phyloP scores from a whole-genome alignment of 2,888 invertebrate species.

The Noctua pronuba region DNA sequence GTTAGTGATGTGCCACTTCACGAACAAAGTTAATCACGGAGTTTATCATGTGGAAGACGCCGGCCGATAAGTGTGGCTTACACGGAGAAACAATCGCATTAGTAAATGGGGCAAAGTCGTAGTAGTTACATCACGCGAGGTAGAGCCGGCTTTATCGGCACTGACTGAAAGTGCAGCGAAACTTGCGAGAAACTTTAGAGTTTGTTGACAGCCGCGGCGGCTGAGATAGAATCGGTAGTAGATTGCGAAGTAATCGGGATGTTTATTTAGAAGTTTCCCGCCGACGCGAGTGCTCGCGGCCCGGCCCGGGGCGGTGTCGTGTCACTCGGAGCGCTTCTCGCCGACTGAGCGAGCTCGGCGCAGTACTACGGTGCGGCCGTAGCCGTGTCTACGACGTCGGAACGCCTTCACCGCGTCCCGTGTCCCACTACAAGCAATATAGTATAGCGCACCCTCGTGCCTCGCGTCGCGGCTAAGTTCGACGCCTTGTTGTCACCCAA shows the following conservation, averaged over 20 bases:
- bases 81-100: constrained; percentile 79
- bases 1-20: constrained; percentile 56
- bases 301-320: constrained; percentile 61
- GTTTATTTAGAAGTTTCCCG: constrained; percentile 72
- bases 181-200: constrained; percentile 33
- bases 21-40: constrained; percentile 68
- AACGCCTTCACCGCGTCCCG: constrained; percentile 45
- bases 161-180: constrained; percentile 48
- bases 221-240: constrained; percentile 9
- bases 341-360: constrained; percentile 66
- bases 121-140: constrained; percentile 77
- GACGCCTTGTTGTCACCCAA: constrained; percentile 53
- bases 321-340: constrained; percentile 67
- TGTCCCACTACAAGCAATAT: constrained; percentile 42
- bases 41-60: constrained; percentile 66
- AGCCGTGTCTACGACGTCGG: constrained; percentile 63
- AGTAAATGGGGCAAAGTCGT: constrained; percentile 79
- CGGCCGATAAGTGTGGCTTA: constrained; percentile 68
- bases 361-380: constrained; percentile 54
- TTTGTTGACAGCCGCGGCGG: constrained; percentile 36
- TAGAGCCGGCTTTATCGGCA: constrained; percentile 51
- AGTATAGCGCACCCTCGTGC: constrained; percentile 51
- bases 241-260: constrained; percentile 49
- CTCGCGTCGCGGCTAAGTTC: constrained; percentile 38
- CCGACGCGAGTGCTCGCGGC: constrained; percentile 58